Conservation (phyloP, 2,113 vertebrate species). For the Phoenicopterus ruber region DNA sequence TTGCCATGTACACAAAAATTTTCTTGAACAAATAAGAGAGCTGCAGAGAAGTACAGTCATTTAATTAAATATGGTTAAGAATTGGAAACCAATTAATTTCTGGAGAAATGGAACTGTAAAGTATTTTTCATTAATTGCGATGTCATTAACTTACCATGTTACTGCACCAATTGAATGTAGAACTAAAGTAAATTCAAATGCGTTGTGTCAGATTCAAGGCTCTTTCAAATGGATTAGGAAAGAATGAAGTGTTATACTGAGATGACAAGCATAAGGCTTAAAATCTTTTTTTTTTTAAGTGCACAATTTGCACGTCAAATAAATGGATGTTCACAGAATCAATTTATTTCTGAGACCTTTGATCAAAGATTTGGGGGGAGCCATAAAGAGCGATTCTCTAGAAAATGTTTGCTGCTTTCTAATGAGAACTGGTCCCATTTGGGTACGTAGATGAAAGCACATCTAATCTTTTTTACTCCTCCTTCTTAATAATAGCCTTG, state of each 20-base stretch:
- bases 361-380: not conserved
- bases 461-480: slow-evolving; percentile 16
- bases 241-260: slow-evolving; percentile 28
- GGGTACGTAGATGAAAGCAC: slow-evolving; percentile 22
- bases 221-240: slow-evolving; percentile 6
- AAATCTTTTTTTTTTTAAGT: not conserved
- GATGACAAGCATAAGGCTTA: slow-evolving; percentile 8
- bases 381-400: not conserved
- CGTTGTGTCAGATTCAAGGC: not conserved
- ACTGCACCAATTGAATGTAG: not conserved
- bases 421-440: slow-evolving; percentile 22
- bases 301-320: slow-evolving; percentile 31
- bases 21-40: not conserved
- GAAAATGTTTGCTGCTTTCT: slow-evolving; percentile 30
- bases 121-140: slow-evolving; percentile 14
- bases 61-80: slow-evolving; percentile 40
- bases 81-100: slow-evolving; percentile 31
- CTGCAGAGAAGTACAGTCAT: not conserved
- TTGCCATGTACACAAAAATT: not conserved
- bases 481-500: slow-evolving; percentile 44
- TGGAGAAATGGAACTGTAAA: not conserved
- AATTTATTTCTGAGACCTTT: slow-evolving; percentile 17
- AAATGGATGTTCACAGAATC: slow-evolving; percentile 31
- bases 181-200: slow-evolving; percentile 30
- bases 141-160: slow-evolving; percentile 23